Conservation (phyloP, 2,797 vertebrate species). For the Cuniculus paca region DNA sequence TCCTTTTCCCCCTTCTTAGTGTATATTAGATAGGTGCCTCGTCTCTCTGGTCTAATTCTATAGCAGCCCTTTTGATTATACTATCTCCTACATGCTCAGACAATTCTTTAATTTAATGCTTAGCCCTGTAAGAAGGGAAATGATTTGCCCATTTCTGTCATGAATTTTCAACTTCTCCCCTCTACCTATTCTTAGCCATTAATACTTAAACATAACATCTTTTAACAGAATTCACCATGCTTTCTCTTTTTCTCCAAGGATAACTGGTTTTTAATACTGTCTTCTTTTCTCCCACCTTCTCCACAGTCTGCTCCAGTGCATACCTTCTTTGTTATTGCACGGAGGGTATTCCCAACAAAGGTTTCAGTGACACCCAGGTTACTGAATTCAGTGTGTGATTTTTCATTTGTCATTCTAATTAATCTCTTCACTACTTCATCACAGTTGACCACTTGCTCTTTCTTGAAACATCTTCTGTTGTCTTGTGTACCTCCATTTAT, state of each 20-base stretch:
- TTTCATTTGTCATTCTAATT: not conserved
- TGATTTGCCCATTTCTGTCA: not conserved
- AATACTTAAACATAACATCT: not conserved
- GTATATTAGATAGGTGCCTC: not conserved
- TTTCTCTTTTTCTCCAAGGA: conserved; percentile 34
- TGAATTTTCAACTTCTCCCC: not conserved
- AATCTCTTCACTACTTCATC: conserved; percentile 18
- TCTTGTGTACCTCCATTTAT: not conserved
- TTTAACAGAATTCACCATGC: conserved; percentile 18
- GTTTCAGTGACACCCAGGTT: not conserved
- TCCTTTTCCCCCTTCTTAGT: not conserved
- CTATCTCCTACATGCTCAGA: not conserved
- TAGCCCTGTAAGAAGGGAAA: no score
- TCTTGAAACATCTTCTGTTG: conserved; percentile 7
- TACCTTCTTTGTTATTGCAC: conserved; percentile 24
- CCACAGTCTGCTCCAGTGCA: not conserved
- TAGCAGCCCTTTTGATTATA: not conserved
- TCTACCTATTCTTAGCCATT: not conserved
- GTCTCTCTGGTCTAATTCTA: not conserved
- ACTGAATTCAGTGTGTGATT: not conserved
- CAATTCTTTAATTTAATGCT: no score
- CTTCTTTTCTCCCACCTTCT: not conserved
- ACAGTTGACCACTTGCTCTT: not conserved
- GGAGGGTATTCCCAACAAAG: not conserved
- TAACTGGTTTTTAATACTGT: not conserved